Evolutionary conservation across 2,888 invertebrate genomes (phyloP), one percentile per base, ranked within the genome.

Genomic region (Trachelus stipa): DNA sequence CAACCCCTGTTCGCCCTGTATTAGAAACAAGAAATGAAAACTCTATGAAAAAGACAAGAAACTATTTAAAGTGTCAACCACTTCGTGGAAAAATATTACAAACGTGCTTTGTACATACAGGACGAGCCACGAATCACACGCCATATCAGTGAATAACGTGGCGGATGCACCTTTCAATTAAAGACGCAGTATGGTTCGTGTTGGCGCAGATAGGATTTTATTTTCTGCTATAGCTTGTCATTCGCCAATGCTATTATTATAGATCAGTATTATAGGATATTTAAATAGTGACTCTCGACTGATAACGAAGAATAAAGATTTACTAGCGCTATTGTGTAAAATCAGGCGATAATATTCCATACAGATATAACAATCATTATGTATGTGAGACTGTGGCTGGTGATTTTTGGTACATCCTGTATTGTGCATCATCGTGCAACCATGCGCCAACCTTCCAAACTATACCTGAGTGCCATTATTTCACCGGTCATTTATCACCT

Each of bases 371-470:
- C 6, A 15, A 56, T 56, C 23, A 56, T 23, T 56, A 23, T 56
- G 56, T 56, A 23, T 56, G 56, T 56, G 23, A 9, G 56, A 23
- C 23, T 56, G 23, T 56, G 56, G 56, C 56, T 56, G 23, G 56
- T 56, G 56, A 56, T 56, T 56, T 56, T 56, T 56, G 56, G 56
- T 56, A 56, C 56, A 56, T 56, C 56, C 56, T 56, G 56, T 56
- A 56, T 56, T 56, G 56, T 56, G 56, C 23, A 56, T 15, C 56
- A 56, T 56, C 56, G 56, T 9, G 56, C 71, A 71, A 34, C n/a
- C 69, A 37, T 75, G 35, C 40, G 68, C 74, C 71, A 11, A 33
- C 71, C 71, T 33, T 71, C 23, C 71, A 34, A 71, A 71, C 23
- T 6, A 11, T 71, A 71, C 34, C 71, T 34, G 71, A 71, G 71